phyloP scores from a whole-genome alignment of 2,113 vertebrate genomes.

The Hypomesus transpacificus region DNA sequence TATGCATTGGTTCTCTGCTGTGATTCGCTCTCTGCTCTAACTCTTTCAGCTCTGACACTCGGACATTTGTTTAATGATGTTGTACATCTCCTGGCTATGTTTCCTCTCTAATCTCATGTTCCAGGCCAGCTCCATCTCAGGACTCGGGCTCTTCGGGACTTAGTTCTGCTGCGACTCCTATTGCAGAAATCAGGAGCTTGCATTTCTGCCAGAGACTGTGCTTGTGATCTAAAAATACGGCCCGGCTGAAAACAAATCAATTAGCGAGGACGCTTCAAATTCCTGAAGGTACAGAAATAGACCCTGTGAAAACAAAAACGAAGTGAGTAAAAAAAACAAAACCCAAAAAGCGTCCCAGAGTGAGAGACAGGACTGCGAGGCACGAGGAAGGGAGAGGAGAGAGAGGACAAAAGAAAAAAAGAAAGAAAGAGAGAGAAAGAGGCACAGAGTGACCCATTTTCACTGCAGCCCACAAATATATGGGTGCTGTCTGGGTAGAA shows the following conservation, averaged over 20 bases:
- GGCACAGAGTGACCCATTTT: slow-evolving; percentile 47
- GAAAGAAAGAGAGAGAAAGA: slow-evolving; percentile 17
- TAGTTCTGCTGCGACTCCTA: neutral
- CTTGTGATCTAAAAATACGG: slow-evolving; percentile 20
- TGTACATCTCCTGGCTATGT: too few relatives aligned
- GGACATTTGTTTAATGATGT: too few relatives aligned
- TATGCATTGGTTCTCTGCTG: too few relatives aligned
- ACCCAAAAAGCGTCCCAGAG: slow-evolving; percentile 1
- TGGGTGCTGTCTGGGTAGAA: slow-evolving; percentile 11
- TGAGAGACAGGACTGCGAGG: slow-evolving; percentile 27
- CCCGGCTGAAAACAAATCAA: slow-evolving; percentile 6
- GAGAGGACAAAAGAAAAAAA: slow-evolving; percentile 2
- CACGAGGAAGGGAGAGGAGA: neutral
- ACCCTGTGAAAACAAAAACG: slow-evolving; percentile 5
- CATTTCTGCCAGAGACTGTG: slow-evolving; percentile 8
- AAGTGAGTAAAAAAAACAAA: slow-evolving; percentile 4
- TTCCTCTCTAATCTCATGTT: too few relatives aligned
- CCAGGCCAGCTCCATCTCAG: too few relatives aligned
- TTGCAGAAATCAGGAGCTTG: neutral
- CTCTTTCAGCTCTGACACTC: too few relatives aligned
- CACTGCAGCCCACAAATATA: slow-evolving; percentile 11
- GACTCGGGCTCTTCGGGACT: too few relatives aligned
- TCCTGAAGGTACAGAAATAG: slow-evolving; percentile 12
- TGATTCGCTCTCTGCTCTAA: too few relatives aligned
- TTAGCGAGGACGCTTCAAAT: slow-evolving; percentile 11